These are phyloP conservation scores for Magallana gigas DNA, from an alignment of 1,140 invertebrate genomes.

Conservation along the genomic window DNA sequence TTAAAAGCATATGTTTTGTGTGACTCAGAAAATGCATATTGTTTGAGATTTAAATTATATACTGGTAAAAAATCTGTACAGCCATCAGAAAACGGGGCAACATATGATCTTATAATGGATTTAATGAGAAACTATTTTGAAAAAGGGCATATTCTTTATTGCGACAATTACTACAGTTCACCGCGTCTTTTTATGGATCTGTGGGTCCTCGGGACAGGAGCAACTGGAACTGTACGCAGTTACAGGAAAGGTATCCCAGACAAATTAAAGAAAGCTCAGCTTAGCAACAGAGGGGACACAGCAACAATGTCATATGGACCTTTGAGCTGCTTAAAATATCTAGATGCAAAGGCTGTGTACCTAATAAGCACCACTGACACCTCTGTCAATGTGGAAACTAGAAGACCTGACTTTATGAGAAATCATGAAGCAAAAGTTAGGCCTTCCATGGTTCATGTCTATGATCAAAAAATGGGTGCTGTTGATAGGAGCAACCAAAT, in stretches of 20 bases:
- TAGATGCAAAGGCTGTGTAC: not conserved
- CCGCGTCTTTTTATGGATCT: constrained; percentile 30
- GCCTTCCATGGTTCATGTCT: not conserved
- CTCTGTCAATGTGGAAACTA: not conserved
- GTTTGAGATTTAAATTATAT: constrained; percentile 56
- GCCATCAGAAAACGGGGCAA: constrained; percentile 34
- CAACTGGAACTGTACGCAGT: constrained; percentile 32
- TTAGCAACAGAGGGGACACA: constrained; percentile 11
- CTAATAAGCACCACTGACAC: not conserved
- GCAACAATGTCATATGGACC: not conserved
- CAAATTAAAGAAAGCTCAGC: not conserved
- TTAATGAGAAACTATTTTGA: constrained; percentile 43
- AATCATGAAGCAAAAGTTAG: not conserved
- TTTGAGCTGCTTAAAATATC: constrained; percentile 5
- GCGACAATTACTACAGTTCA: constrained; percentile 44
- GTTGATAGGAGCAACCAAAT: constrained; percentile 46
- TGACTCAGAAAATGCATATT: constrained; percentile 57
- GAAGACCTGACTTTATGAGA: not conserved
- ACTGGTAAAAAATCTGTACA: constrained; percentile 25
- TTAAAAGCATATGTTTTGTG: constrained; percentile 60
- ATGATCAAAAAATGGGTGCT: constrained; percentile 26
- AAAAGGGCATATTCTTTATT: constrained; percentile 44
- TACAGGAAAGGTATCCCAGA: constrained; percentile 37
- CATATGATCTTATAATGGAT: constrained; percentile 48
- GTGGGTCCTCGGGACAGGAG: constrained; percentile 21